Evolutionary conservation across 2,797 vertebrate genomes (phyloP), one percentile per base, ranked within the genome.

Genomic region (Lacerta viridis): DNA sequence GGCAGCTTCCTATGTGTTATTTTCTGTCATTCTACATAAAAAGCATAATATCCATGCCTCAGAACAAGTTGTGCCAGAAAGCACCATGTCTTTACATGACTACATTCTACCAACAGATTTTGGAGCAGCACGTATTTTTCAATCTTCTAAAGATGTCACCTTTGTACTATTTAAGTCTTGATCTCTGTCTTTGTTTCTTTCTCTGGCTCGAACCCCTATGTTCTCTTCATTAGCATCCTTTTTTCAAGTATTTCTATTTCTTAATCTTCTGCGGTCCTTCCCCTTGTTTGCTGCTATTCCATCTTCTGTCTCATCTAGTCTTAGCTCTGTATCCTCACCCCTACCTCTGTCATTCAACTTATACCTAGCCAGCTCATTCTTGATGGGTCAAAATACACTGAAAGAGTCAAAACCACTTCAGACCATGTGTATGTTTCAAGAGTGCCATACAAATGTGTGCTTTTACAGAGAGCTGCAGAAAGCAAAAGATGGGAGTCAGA

Each of bases 141-240:
- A 50, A 13, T 50, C 50, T 50, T 50, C 43, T 46, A 80, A 41
- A 46, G 41, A 71, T 88, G 29, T 46, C 29, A 25, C 27, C 8
- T 46, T 82, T 39, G 7, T 72, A 41, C 59, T 33, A 71, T 33
- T 89, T 74, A 79, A 64, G n/a, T 68, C 29, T 74, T 89, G 76
- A 80, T 43, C 68, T 74, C 66, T 7, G 33, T 46, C 39, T 84
- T 71, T 23, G 23, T n/a, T 29, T 88, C 23, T 29, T 6, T 71
- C 17, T 71, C 3, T 83, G 20, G 25, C 17, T 43, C 33, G 64
- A 61, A 11, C 3, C 4, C 64, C 36, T 79, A 36, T 72, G 8
- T 80, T 59, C 33, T 61, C 23, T 25, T 59, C 43, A 59, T 17
- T 59, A 25, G 59, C 29, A 27, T 79, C 27, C 15, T 77, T 39